phyloP scores from a whole-genome alignment of 2,888 invertebrate species.

The Hypselothyrea guttata region DNA sequence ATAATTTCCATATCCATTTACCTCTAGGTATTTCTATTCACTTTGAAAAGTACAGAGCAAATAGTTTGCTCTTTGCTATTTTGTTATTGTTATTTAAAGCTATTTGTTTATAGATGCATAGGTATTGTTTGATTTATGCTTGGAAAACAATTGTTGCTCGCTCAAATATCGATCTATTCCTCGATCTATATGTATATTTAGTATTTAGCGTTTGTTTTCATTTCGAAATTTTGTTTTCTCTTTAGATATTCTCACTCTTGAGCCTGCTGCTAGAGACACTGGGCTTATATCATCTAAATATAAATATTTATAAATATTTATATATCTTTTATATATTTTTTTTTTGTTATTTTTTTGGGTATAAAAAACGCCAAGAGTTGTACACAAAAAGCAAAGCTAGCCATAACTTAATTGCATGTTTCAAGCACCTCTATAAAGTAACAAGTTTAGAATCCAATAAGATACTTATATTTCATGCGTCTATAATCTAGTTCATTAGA shows the following conservation, averaged over 20 bases:
- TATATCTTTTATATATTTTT: conserved; percentile 28
- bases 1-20: conserved; percentile 17
- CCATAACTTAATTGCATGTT: conserved; percentile 59
- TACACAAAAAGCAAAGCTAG: conserved; percentile 68
- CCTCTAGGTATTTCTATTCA: background rate
- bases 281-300: conserved; percentile 62
- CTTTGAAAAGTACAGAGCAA: conserved; percentile 5
- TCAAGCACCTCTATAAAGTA: conserved; percentile 70
- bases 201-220: conserved; percentile 7
- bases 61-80: conserved; percentile 14
- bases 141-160: conserved; percentile 65
- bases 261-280: conserved; percentile 70
- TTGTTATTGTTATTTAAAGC: conserved; percentile 62
- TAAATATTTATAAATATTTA: conserved; percentile 24
- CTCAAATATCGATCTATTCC: conserved; percentile 29
- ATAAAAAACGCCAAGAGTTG: conserved; percentile 62
- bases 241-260: conserved; percentile 67
- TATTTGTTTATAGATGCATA: conserved; percentile 66
- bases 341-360: too few species aligned
- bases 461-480: conserved; percentile 14
- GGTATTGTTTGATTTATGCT: conserved; percentile 45
- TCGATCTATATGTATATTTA: conserved; percentile 19
- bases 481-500: conserved; percentile 37
- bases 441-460: conserved; percentile 33
- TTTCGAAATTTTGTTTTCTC: conserved; percentile 40